phyloP scores from a whole-genome alignment of 2,797 vertebrate genomes.

The Neopelma chrysocephalum region DNA sequence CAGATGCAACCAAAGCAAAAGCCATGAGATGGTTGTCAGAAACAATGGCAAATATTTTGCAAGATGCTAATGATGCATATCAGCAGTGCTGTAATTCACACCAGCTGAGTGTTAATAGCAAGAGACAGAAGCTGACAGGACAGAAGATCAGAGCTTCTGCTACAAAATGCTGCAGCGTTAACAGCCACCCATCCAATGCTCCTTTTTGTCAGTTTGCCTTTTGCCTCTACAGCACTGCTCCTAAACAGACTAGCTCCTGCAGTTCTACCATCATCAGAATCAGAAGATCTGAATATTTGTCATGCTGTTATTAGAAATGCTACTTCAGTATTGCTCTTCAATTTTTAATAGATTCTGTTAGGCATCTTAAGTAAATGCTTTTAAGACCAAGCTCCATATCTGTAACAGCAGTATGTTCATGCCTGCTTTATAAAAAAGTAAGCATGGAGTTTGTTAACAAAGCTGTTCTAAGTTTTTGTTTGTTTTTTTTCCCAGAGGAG shows the following conservation, averaged over 20 bases:
- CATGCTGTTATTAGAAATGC: not conserved
- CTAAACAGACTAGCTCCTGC: not conserved
- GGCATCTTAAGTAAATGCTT: not conserved
- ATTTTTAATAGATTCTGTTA: not conserved
- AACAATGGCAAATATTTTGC: not conserved
- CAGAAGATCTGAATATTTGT: not conserved
- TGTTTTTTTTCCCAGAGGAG: conserved; percentile 84
- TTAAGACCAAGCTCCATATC: not conserved
- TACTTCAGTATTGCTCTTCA: not conserved
- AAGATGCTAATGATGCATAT: not conserved
- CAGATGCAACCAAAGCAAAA: not conserved
- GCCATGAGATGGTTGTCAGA: not conserved
- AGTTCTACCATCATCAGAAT: not conserved
- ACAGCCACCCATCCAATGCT: not conserved
- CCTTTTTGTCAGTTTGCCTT: not conserved
- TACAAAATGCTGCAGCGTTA: not conserved
- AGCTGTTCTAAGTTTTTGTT: not conserved
- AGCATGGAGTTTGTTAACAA: not conserved
- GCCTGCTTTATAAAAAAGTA: not conserved
- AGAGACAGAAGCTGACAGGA: not conserved
- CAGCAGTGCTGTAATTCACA: not conserved
- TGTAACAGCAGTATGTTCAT: not conserved
- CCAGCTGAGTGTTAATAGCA: not conserved
- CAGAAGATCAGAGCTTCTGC: not conserved
- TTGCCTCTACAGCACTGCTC: not conserved